Conservation (phyloP, 2,888 invertebrate genomes). For the Cinara cedri region DNA sequence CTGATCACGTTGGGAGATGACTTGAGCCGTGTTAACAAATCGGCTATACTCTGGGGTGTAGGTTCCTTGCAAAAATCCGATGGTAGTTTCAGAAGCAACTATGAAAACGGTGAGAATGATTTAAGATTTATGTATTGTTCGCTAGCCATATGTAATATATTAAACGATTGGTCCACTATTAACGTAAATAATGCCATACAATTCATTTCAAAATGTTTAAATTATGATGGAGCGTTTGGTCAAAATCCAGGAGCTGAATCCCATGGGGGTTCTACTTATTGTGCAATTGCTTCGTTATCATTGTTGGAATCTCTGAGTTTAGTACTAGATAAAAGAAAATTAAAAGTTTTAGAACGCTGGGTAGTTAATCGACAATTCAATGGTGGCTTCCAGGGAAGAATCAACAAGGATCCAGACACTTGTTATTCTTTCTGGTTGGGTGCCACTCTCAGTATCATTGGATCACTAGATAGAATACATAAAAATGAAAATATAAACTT, state of each 20-base stretch:
- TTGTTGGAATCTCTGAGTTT: conserved; percentile 43
- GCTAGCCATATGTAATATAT: conserved; percentile 84
- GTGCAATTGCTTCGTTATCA: conserved; percentile 83
- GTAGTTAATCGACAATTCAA: conserved; percentile 75
- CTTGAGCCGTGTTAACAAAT: conserved; percentile 78
- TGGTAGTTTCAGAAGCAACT: conserved; percentile 83
- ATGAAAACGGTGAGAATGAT: conserved; percentile 86
- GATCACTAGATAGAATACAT: conserved; percentile 74
- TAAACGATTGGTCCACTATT: conserved; percentile 90
- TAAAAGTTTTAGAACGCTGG: conserved; percentile 80
- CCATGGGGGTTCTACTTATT: conserved; percentile 98
- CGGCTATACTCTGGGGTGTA: conserved; percentile 80
- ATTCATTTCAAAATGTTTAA: conserved; percentile 76
- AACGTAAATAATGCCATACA: conserved; percentile 77
- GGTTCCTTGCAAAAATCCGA: conserved; percentile 80
- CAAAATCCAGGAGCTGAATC: conserved; percentile 87
- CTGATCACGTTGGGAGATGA: conserved; percentile 90
- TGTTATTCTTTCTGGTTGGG: conserved; percentile 99
- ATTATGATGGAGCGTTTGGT: conserved; percentile 91
- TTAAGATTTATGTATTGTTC: conserved; percentile 99
- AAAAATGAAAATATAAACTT: conserved; percentile 74
- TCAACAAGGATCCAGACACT: conserved; percentile 95
- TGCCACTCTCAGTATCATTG: conserved; percentile 84
- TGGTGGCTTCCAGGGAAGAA: conserved; percentile 91
- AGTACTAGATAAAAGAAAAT: conserved; percentile 33